These are phyloP conservation scores for Hirtodrosophila trivittata DNA, from an alignment of 2,888 invertebrate genomes.

Conservation along the genomic window DNA sequence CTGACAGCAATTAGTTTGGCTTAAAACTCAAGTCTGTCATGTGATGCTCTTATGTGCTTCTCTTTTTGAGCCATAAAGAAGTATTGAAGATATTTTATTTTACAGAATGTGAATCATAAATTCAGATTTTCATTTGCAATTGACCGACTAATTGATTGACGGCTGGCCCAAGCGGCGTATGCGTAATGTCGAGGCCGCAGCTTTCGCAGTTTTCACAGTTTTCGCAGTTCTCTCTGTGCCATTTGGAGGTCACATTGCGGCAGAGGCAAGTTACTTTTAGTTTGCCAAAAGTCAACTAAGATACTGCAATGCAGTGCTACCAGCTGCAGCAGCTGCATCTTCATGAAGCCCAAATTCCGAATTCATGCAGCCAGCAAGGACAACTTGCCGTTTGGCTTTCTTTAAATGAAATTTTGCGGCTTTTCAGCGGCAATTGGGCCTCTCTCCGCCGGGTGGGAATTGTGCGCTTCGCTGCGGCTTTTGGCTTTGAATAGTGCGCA, in stretches of 20 bases:
- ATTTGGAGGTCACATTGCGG: constrained; percentile 7
- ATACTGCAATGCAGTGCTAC: not conserved
- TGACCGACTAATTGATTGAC: constrained; percentile 41
- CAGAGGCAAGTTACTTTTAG: constrained; percentile 22
- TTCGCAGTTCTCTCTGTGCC: not conserved
- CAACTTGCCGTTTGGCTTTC: constrained; percentile 59
- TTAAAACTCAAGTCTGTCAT: no score
- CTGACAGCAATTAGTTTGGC: no score
- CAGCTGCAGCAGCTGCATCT: constrained; percentile 15
- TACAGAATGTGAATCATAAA: no score
- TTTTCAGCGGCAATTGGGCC: constrained; percentile 44
- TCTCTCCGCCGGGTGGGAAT: constrained; percentile 15
- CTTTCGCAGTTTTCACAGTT: no score
- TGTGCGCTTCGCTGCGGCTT: constrained; percentile 44
- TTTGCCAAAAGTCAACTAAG: constrained; percentile 28
- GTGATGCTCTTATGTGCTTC: no score
- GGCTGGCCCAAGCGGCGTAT: constrained; percentile 25
- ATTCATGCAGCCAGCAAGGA: constrained; percentile 35
- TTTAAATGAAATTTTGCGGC: constrained; percentile 65
- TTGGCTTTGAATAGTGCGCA: constrained; percentile 45
- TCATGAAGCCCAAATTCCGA: constrained; percentile 32
- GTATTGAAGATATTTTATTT: no score
- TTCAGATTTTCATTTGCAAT: no score
- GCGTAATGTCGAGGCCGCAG: constrained; percentile 30
- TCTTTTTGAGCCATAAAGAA: no score